Conservation (phyloP, 2,797 vertebrate genomes). For the Acipenser oxyrinchus region DNA sequence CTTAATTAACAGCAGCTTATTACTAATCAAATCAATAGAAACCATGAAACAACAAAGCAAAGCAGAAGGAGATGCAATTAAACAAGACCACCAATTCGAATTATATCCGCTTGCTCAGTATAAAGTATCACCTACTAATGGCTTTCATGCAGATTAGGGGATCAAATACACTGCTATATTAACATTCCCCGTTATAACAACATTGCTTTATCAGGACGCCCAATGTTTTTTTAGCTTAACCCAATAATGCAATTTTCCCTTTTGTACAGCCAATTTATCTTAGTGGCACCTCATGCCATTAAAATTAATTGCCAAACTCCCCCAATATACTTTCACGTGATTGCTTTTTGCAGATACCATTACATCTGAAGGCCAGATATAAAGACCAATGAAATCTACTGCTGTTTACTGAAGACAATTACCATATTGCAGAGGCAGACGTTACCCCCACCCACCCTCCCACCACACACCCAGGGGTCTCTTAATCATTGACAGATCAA, state of each 20-base stretch:
- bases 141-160: no score
- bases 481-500: no score
- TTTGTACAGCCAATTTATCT: not conserved
- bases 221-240: no score
- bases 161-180: no score
- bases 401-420: not conserved
- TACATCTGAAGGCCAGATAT: not conserved
- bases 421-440: no score
- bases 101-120: not conserved
- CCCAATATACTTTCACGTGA: not conserved
- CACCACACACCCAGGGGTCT: no score
- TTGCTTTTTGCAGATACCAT: not conserved
- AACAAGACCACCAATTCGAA: not conserved
- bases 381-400: not conserved
- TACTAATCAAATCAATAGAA: not conserved
- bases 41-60: not conserved
- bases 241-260: conserved; percentile 2
- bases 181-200: no score
- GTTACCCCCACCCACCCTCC: no score
- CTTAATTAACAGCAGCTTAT: not conserved
- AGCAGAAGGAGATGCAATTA: not conserved
- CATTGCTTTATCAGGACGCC: not conserved
- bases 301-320: conserved; percentile 4
- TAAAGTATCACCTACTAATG: no score
- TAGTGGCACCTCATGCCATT: conserved; percentile 1